Evolutionary conservation across 2,113 vertebrate species (phyloP).

Genomic region (Gnathonemus longibarbis): DNA sequence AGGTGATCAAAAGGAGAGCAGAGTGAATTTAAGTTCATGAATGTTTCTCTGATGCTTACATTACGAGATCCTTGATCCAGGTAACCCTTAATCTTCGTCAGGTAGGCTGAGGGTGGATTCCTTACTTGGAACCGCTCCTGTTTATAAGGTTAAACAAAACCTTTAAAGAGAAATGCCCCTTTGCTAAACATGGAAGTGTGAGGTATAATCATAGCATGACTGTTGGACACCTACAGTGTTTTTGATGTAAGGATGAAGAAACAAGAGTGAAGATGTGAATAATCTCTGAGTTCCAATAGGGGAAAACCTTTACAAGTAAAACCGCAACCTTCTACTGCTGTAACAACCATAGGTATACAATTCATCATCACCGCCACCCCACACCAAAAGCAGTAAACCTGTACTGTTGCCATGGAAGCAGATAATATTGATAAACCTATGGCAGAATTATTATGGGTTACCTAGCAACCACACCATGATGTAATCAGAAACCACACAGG

Average conservation of each 20-base stretch:
- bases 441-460: neutral
- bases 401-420: slow-evolving; percentile 34
- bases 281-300: neutral
- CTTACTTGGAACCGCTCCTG: slow-evolving; percentile 92
- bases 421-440: slow-evolving; percentile 36
- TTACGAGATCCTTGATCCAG: slow-evolving; percentile 64
- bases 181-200: neutral
- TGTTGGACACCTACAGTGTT: neutral
- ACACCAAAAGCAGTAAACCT: slow-evolving; percentile 16
- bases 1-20: neutral
- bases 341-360: neutral
- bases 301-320: neutral
- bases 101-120: slow-evolving; percentile 79
- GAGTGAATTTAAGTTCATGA: neutral
- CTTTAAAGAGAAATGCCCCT: neutral
- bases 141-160: neutral
- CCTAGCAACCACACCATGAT: neutral
- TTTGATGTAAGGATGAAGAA: neutral
- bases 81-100: slow-evolving; percentile 81
- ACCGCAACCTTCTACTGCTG: neutral
- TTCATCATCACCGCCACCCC: neutral
- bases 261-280: neutral
- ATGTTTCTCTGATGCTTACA: neutral
- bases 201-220: neutral
- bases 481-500: neutral